Conservation (phyloP, 35 echinoderm and acorn worm species). For the Ptychodera flava region DNA sequence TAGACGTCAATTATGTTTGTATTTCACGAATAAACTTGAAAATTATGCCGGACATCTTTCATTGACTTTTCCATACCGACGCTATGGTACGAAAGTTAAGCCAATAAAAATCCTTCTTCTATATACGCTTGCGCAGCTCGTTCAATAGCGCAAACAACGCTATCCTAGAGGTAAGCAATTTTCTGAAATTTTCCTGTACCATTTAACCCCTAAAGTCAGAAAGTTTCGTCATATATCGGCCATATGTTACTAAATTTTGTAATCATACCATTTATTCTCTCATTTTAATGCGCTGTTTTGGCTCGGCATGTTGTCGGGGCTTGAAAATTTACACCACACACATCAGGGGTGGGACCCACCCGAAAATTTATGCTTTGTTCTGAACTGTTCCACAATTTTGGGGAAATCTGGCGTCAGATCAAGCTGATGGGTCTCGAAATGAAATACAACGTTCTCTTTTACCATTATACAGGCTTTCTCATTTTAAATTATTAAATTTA, state of each 20-base stretch:
- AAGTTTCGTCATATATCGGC: neutral
- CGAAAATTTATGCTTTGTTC: conserved; percentile 1
- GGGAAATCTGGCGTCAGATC: neutral
- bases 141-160: neutral
- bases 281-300: neutral
- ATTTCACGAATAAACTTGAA: no score
- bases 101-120: neutral
- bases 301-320: neutral
- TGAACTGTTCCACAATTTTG: neutral
- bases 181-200: neutral
- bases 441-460: no score
- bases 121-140: neutral
- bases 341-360: neutral
- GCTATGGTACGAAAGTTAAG: neutral
- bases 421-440: neutral
- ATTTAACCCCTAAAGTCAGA: neutral
- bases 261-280: neutral
- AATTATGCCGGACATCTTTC: no score
- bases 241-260: neutral
- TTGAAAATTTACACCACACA: neutral
- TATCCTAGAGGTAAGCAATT: neutral
- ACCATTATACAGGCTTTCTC: no score
- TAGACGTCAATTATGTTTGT: no score
- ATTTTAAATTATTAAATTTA: no score
- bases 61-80: no score